Evolutionary conservation across 2,888 invertebrate genomes (phyloP).

Genomic region (Frankliniella fusca): DNA sequence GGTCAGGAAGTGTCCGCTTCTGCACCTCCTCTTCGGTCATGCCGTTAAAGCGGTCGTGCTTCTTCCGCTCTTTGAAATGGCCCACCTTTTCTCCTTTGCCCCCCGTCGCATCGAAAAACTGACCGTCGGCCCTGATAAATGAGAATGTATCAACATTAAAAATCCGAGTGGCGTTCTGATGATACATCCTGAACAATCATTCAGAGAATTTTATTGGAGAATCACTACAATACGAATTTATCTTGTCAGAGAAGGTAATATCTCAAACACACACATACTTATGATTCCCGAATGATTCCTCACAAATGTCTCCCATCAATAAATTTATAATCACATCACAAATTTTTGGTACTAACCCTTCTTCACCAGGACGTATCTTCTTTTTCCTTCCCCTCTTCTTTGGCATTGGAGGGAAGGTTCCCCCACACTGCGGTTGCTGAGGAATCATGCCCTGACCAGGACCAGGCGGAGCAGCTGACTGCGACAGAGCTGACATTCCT

Average conservation of each 20-base stretch:
- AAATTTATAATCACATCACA: no score
- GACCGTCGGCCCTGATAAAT: constrained; percentile 51
- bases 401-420: constrained; percentile 52
- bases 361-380: constrained; percentile 57
- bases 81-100: constrained; percentile 4
- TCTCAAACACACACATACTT: no score
- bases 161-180: no score
- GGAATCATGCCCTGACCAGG: constrained; percentile 39
- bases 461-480: constrained; percentile 47
- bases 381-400: constrained; percentile 85
- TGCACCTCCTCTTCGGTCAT: constrained; percentile 96
- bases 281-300: no score
- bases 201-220: no score
- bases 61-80: constrained; percentile 75
- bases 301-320: no score
- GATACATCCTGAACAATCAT: no score
- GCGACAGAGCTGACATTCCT: constrained; percentile 34
- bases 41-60: constrained; percentile 91
- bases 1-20: constrained; percentile 89
- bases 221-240: no score
- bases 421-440: constrained; percentile 42
- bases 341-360: constrained; percentile 42
- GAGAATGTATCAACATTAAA: no score
- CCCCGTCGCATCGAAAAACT: background rate
- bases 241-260: no score